phyloP scores from a whole-genome alignment of 2,113 vertebrate species.

The Barnardius zonarius region DNA sequence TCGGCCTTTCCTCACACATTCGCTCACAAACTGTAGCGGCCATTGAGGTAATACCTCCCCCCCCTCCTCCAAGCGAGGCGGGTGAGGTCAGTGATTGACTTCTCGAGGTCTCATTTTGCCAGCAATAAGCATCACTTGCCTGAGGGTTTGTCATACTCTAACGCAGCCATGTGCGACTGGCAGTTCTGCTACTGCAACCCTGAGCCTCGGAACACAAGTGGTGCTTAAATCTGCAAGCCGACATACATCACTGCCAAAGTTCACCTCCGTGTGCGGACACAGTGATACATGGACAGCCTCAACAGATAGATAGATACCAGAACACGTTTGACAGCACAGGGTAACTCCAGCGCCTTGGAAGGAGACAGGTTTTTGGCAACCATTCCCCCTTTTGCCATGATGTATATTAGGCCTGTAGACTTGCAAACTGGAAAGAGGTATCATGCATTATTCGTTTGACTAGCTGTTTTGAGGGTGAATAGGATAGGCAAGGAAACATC shows the following conservation, averaged over 20 bases:
- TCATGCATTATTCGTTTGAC: slow-evolving; percentile 78
- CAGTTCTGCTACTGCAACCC: slow-evolving; percentile 63
- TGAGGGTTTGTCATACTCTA: slow-evolving; percentile 46
- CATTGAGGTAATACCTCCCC: not conserved
- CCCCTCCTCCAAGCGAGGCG: not conserved
- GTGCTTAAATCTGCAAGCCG: slow-evolving; percentile 73
- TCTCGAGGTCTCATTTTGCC: not conserved
- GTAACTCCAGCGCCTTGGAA: not conserved
- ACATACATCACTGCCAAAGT: slow-evolving; percentile 70
- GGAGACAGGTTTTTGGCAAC: not conserved
- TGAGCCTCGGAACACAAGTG: slow-evolving; percentile 81
- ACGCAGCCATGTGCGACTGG: slow-evolving; percentile 43
- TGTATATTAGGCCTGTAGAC: slow-evolving; percentile 76
- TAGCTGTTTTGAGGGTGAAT: not conserved
- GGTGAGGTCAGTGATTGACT: slow-evolving; percentile 20
- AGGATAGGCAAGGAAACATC: slow-evolving; percentile 55
- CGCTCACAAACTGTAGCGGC: not conserved
- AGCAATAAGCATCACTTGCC: slow-evolving; percentile 29
- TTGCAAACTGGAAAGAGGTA: slow-evolving; percentile 73
- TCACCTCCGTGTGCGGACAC: not conserved
- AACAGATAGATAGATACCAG: not conserved
- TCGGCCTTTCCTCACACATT: not conserved
- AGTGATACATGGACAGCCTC: not conserved
- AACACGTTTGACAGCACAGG: not conserved
- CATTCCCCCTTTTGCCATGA: slow-evolving; percentile 56